These are phyloP conservation scores for Dendrocincla fuliginosa DNA, from an alignment of 2,797 vertebrate genomes.

Conservation along the genomic window DNA sequence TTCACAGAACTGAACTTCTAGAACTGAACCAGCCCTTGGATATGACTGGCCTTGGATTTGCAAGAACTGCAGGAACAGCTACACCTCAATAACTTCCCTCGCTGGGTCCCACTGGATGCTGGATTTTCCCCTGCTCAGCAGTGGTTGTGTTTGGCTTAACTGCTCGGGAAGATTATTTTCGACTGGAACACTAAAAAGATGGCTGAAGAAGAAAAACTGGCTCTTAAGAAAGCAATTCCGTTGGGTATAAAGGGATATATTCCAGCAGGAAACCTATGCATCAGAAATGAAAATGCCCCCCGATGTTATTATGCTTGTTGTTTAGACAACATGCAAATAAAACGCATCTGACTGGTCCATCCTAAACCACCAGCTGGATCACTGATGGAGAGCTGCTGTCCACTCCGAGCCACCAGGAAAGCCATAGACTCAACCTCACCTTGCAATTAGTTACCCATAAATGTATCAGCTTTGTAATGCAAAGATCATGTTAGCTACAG, in stretches of 20 bases:
- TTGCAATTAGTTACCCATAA: neutral
- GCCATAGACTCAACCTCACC: neutral
- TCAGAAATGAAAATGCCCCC: constrained; percentile 18
- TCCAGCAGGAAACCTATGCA: constrained; percentile 23
- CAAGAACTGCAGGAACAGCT: neutral
- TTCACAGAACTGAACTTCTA: neutral
- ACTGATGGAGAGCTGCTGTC: neutral
- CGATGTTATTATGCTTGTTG: neutral
- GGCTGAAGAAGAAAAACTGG: constrained; percentile 29
- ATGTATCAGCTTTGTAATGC: neutral
- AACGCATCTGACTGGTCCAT: constrained; percentile 26
- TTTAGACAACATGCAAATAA: constrained; percentile 40
- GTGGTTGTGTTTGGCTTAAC: neutral
- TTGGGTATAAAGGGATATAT: neutral
- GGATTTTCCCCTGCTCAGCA: neutral
- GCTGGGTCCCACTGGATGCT: neutral
- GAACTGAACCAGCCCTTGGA: neutral
- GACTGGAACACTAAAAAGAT: neutral
- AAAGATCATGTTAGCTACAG: neutral
- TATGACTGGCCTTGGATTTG: neutral
- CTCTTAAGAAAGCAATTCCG: neutral
- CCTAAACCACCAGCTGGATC: neutral
- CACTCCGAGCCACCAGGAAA: neutral
- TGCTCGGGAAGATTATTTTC: neutral
- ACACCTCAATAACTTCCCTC: neutral